phyloP scores from a whole-genome alignment of 2,888 invertebrate genomes.

The Eupithecia centaureata region DNA sequence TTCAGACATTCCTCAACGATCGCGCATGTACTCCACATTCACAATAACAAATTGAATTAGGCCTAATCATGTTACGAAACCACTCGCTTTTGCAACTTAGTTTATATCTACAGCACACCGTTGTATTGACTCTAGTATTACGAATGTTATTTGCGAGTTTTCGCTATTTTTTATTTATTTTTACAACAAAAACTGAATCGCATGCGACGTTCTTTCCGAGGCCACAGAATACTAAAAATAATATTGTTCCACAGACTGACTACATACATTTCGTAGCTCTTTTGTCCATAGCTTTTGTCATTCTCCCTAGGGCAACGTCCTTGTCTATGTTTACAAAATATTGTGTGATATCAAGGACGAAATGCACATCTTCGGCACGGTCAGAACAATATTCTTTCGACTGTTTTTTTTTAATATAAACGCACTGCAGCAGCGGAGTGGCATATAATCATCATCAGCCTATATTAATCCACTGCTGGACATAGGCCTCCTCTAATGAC shows the following conservation, averaged over 20 bases:
- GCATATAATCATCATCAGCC: no score
- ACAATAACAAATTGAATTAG: constrained; percentile 66
- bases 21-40: constrained; percentile 58
- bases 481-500: no score
- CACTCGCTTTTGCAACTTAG: constrained; percentile 23
- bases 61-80: constrained; percentile 51
- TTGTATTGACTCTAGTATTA: constrained; percentile 24
- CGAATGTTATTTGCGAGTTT: constrained; percentile 6
- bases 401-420: no score
- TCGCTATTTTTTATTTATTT: constrained; percentile 27
- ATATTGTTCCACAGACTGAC: not conserved
- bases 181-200: constrained; percentile 18
- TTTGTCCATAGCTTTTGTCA: no score
- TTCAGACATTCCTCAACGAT: constrained; percentile 63
- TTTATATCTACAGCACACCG: constrained; percentile 17
- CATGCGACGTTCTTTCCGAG: not conserved
- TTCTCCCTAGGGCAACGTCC: no score
- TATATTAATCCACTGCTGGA: no score
- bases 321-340: no score
- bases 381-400: no score
- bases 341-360: no score
- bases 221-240: not conserved
- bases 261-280: no score
- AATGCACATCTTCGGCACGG: no score
- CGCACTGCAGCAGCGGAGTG: no score